phyloP scores from a whole-genome alignment of 2,113 vertebrate species.

The Gymnobelideus leadbeateri region DNA sequence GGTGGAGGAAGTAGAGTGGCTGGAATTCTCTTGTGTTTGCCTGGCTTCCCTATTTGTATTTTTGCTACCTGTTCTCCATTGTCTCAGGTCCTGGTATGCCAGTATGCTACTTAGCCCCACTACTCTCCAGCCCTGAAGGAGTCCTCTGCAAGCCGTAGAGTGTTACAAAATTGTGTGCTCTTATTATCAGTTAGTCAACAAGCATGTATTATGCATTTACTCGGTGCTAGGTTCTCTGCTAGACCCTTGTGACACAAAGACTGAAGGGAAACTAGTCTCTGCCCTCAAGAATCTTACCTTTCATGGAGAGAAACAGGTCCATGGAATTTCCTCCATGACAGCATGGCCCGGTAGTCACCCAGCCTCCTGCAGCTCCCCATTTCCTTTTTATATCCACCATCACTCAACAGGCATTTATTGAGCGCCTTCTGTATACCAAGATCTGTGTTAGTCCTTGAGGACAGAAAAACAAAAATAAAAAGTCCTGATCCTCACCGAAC shows the following conservation, averaged over 20 bases:
- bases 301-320: not conserved
- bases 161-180: not conserved
- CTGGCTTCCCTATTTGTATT: not conserved
- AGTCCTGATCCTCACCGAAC: not conserved
- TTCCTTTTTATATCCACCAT: not conserved
- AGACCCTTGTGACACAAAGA: not conserved
- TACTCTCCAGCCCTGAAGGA: not conserved
- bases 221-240: not conserved
- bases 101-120: not conserved
- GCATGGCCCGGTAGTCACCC: not conserved
- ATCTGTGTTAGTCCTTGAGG: not conserved
- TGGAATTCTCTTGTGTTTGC: not conserved
- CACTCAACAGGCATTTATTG: not conserved
- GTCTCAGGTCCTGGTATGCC: not conserved
- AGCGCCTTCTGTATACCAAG: not conserved
- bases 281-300: not conserved
- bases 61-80: not conserved
- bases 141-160: not conserved
- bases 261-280: not conserved
- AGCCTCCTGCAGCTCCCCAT: not conserved
- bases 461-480: not conserved
- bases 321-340: not conserved
- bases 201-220: not conserved
- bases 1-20: not conserved
- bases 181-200: not conserved